Evolutionary conservation across 2,113 vertebrate genomes (phyloP).

Genomic region (Macquaria ambigua): DNA sequence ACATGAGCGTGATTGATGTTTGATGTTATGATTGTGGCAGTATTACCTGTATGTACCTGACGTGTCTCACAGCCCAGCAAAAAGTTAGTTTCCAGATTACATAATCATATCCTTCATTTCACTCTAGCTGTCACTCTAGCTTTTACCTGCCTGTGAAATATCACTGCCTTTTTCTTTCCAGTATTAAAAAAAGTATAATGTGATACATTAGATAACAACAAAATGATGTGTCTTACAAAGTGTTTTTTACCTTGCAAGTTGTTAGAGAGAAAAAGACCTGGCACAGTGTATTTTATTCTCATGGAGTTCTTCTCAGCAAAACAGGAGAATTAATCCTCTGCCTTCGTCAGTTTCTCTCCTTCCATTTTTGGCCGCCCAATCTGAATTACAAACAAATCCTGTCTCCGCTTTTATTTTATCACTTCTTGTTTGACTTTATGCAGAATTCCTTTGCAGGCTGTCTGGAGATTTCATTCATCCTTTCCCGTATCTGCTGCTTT

Average conservation of each 20-base stretch:
- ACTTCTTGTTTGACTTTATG: conserved; percentile 41
- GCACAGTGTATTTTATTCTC: conserved; percentile 28
- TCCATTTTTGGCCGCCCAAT: conserved; percentile 42
- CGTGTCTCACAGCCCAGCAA: neutral
- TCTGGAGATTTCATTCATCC: conserved; percentile 41
- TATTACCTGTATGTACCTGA: neutral
- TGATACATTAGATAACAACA: conserved; percentile 27
- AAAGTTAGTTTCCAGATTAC: neutral
- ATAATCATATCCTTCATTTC: conserved; percentile 13
- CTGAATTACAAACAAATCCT: conserved; percentile 43
- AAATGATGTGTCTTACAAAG: neutral
- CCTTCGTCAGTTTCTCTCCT: conserved; percentile 34
- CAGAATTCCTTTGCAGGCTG: conserved; percentile 32
- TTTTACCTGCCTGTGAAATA: conserved; percentile 25
- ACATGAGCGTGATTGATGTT: conserved; percentile 1
- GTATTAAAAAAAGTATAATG: conserved; percentile 22
- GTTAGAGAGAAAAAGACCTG: conserved; percentile 3
- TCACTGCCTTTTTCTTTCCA: conserved; percentile 20
- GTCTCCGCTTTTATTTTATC: conserved; percentile 42
- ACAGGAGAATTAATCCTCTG: conserved; percentile 37
- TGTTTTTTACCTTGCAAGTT: conserved; percentile 10
- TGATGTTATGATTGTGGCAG: neutral
- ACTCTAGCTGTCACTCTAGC: neutral
- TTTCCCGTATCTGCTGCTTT: conserved; percentile 20
- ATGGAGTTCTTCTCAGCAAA: conserved; percentile 23